phyloP scores from a whole-genome alignment of 2,888 invertebrate species.

The Synergus umbraculus region DNA sequence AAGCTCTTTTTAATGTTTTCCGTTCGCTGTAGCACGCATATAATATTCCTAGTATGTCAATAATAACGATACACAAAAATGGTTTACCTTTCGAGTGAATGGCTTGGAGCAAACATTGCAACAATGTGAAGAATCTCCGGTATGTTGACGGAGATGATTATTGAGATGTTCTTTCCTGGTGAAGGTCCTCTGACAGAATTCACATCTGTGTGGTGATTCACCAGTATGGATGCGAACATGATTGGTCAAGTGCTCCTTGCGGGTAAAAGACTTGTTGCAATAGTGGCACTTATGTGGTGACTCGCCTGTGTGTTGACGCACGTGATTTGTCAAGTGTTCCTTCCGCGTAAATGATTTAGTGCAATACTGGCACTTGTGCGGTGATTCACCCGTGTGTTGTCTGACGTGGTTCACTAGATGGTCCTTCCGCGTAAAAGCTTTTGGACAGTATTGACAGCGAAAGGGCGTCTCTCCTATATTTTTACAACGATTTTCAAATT shows the following conservation, averaged over 20 bases:
- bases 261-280: constrained; percentile 90
- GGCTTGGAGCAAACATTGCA: constrained; percentile 87
- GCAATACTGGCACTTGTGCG: constrained; percentile 87
- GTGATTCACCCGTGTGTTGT: constrained; percentile 88
- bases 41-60: too few relatives aligned
- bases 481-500: constrained; percentile 23
- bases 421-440: constrained; percentile 91
- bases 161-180: constrained; percentile 86
- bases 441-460: constrained; percentile 91
- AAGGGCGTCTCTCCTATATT: constrained; percentile 83
- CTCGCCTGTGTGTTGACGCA: constrained; percentile 92
- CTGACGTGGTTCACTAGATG: constrained; percentile 87
- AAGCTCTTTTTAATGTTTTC: too few relatives aligned
- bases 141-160: constrained; percentile 85
- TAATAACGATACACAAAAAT: background rate
- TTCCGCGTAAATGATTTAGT: constrained; percentile 88
- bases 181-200: constrained; percentile 85
- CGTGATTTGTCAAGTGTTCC: constrained; percentile 91
- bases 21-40: too few relatives aligned
- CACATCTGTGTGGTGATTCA: constrained; percentile 85
- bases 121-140: constrained; percentile 85
- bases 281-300: constrained; percentile 91
- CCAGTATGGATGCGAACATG: constrained; percentile 84
- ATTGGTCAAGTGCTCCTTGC: constrained; percentile 92
- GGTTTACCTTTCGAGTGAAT: constrained; percentile 82